Evolutionary conservation across 1,140 invertebrate genomes (phyloP).

Genomic region (Euglossa dilemma): DNA sequence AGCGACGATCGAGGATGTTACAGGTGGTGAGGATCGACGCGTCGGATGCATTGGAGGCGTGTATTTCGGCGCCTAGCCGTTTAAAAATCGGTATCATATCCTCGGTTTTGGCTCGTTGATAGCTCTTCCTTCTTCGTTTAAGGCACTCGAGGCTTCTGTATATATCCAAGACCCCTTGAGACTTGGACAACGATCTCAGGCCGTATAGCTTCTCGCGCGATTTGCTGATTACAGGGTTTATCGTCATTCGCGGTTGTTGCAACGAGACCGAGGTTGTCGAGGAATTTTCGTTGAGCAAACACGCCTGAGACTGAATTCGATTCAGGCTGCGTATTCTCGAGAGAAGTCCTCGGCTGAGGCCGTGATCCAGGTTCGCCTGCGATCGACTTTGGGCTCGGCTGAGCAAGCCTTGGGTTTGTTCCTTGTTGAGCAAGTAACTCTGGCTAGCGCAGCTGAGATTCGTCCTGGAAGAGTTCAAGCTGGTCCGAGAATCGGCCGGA

Average conservation of each 20-base stretch:
- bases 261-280: slow-evolving; percentile 3
- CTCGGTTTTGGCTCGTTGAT: slow-evolving; percentile 73
- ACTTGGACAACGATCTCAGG: slow-evolving; percentile 83
- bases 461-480: slow-evolving; percentile 76
- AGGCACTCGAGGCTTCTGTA: slow-evolving; percentile 80
- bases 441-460: slow-evolving; percentile 76
- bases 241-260: slow-evolving; percentile 27
- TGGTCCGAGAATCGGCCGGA: slow-evolving; percentile 73
- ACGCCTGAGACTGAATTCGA: slow-evolving; percentile 77
- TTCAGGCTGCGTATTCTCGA: slow-evolving; percentile 78
- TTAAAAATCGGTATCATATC: slow-evolving; percentile 76
- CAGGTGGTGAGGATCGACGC: not conserved
- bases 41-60: slow-evolving; percentile 53
- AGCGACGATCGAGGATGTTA: not conserved
- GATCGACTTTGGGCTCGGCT: slow-evolving; percentile 77
- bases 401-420: slow-evolving; percentile 79
- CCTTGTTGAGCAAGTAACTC: slow-evolving; percentile 78
- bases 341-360: slow-evolving; percentile 70
- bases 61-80: slow-evolving; percentile 69
- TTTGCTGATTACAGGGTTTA: slow-evolving; percentile 70
- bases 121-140: slow-evolving; percentile 68
- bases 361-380: slow-evolving; percentile 76
- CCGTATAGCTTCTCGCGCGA: slow-evolving; percentile 84
- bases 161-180: slow-evolving; percentile 83
- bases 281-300: slow-evolving; percentile 70